Evolutionary conservation across 92 coral and sea anemone genomes (phyloP), one percentile per base, ranked within the genome.

Genomic region (Meandrina meandrites): DNA sequence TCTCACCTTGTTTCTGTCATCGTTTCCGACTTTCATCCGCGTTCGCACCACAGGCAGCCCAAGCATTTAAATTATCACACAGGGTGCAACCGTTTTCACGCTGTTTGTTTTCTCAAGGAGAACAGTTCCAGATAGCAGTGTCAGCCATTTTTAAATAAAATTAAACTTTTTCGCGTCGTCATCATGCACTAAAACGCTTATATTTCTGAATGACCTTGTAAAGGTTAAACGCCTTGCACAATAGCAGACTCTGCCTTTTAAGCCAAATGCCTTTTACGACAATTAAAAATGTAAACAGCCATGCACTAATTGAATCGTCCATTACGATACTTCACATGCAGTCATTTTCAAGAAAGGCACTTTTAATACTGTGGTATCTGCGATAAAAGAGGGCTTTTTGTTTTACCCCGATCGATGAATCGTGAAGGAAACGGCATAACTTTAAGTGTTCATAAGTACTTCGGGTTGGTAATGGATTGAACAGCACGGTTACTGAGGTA

Each of bases 391-490:
- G 34, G 78, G 45, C n/a, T 72, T 17, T 34, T 72, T 16, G 76
- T 36, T 17, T 72, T 9, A 4, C 22, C 48, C 9, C 8, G 48
- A n/a, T n/a, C n/a, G n/a, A 73, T 5, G 30, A 73, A n/a, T 35
- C 35, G 51, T 37, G 15, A 37, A 37, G n/a, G n/a, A n/a, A n/a
- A n/a, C n/a, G n/a, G n/a, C n/a, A n/a, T n/a, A n/a, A n/a, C n/a
- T 21, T 17, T 3, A n/a, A n/a, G 24, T 24, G 68, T 18, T 60
- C 30, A 24, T 14, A 21, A 35, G 48, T n/a, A n/a, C 77, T 40
- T 72, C 47, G 47, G 48, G 30, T 50, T 18, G n/a, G 47, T 32
- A 71, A 73, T 73, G 78, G 78, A 73, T 18, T 73, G 50, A 73
- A 73, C 12, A 48, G n/a, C n/a, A n/a, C n/a, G n/a, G 35, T 73